Evolutionary conservation across 1,140 invertebrate species (phyloP), one percentile per base, ranked within the genome.

Genomic region (Pomacea maculata): DNA sequence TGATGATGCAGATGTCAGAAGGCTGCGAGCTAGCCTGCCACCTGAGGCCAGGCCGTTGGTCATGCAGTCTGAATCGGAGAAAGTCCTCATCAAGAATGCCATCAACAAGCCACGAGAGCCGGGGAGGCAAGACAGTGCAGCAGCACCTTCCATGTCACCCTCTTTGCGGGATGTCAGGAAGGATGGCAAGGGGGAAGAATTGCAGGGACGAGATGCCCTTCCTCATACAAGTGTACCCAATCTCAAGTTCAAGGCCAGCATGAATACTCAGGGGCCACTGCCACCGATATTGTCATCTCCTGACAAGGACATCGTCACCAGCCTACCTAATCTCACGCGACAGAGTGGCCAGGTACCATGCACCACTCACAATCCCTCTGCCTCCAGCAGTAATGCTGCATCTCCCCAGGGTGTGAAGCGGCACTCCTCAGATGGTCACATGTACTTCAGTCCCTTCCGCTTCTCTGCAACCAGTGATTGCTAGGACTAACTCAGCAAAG

Each of bases 61-160:
- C 61, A 79, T 70, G 15, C 86, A 83, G 75, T 81, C 83, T 29
- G 78, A 84, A n/a, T 83, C 84, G 5, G 84, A 84, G 77, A 82
- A 82, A 52, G 84, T 84, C 52, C 55, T 83, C 29, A 83, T 83
- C 6, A 84, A 85, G 70, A 79, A 84, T 57, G 63, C 82, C 34
- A 61, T 77, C n/a, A 82, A 83, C 77, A 77, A 78, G 25, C 70
- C 78, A 17, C 64, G 73, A n/a, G 64, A 54, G 52, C 45, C 54
- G 72, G 72, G 19, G 0, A n/a, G 19, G 8, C 57, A 7, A 65
- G 61, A 19, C 45, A 61, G 15, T 17, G 57, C 57, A 61, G n/a
- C 6, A n/a, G 21, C 70, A 55, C 70, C 67, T n/a, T 64, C 55
- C 72, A 52, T 54, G 52, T 80, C 29, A 1, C 73, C 73, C 64